Percentiles rank a stretch among this genome's conserved stretches.
Conservation (phyloP, 2,113 vertebrate genomes). For the Corythoichthys haematopterus region DNA sequence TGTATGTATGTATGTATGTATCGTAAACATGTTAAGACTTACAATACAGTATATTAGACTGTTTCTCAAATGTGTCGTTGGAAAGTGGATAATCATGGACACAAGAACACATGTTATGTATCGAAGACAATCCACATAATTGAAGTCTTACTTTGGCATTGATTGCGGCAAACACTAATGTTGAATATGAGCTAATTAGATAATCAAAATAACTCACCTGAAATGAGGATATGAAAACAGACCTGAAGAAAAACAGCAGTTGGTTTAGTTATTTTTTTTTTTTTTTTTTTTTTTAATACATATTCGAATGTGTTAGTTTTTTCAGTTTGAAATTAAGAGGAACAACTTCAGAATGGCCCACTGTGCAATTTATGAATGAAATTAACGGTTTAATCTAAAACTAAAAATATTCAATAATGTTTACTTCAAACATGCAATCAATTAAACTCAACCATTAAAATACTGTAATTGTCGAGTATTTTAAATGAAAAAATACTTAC, state of each 20-base stretch:
- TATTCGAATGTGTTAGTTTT: not conserved
- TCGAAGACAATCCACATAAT: too few relatives aligned
- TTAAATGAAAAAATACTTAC: constrained; percentile 52
- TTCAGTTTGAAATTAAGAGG: not conserved
- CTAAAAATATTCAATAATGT: too few relatives aligned
- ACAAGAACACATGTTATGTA: too few relatives aligned
- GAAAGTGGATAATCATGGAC: too few relatives aligned
- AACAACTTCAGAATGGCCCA: not conserved
- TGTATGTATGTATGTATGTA: too few relatives aligned
- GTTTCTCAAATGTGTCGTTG: too few relatives aligned
- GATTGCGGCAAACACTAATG: too few relatives aligned
- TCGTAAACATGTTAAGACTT: too few relatives aligned
- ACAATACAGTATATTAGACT: too few relatives aligned
- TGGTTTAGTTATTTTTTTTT: not conserved
- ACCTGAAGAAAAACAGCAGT: constrained; percentile 50
- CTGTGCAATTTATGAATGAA: not conserved
- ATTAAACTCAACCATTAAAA: not conserved
- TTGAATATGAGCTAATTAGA: too few relatives aligned
- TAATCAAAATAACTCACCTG: constrained; percentile 46
- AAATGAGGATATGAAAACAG: constrained; percentile 43
- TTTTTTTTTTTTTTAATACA: not conserved
- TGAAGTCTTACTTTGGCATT: too few relatives aligned
- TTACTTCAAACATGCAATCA: not conserved
- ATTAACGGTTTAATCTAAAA: too few relatives aligned
- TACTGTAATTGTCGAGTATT: not conserved